A percentile compares a stretch with the other conserved stretches of the same genome.
These are phyloP conservation scores for Haplochromis burtoni DNA, from an alignment of 2,113 vertebrate genomes.

Conservation along the genomic window DNA sequence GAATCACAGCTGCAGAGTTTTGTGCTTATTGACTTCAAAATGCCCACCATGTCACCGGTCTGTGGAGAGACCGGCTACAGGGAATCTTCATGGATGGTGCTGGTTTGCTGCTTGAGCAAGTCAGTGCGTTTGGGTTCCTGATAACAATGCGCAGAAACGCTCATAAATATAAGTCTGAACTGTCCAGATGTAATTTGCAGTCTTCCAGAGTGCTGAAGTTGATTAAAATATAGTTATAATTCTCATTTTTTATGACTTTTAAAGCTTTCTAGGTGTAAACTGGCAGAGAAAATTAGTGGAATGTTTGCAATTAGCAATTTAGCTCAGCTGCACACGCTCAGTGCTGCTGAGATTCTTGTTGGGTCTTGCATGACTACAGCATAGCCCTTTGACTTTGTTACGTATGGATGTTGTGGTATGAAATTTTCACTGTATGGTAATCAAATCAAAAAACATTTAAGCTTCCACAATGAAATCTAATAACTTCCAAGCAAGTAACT, in stretches of 20 bases:
- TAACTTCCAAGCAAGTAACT: neutral
- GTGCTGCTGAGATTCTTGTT: neutral
- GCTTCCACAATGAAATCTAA: neutral
- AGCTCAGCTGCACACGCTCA: neutral
- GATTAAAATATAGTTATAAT: neutral
- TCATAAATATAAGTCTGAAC: too few species aligned
- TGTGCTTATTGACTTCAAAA: neutral
- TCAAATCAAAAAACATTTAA: neutral
- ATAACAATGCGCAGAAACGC: neutral
- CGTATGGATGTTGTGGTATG: neutral
- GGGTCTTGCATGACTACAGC: neutral
- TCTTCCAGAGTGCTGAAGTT: neutral
- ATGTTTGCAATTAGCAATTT: neutral
- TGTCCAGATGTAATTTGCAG: neutral
- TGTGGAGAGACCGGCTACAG: accelerated
- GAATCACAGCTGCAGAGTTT: neutral
- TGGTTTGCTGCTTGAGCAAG: neutral
- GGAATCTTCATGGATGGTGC: neutral
- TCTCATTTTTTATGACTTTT: neutral
- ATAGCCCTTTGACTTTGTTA: neutral
- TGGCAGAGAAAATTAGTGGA: neutral
- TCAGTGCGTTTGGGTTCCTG: neutral
- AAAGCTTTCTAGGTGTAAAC: neutral
- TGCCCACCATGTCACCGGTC: neutral
- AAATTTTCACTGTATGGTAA: neutral